Percentiles rank a stretch among this genome's conserved stretches.
These are phyloP conservation scores for Montipora efflorescens DNA, from an alignment of 64 coral and sea anemone genomes.

Conservation along the genomic window DNA sequence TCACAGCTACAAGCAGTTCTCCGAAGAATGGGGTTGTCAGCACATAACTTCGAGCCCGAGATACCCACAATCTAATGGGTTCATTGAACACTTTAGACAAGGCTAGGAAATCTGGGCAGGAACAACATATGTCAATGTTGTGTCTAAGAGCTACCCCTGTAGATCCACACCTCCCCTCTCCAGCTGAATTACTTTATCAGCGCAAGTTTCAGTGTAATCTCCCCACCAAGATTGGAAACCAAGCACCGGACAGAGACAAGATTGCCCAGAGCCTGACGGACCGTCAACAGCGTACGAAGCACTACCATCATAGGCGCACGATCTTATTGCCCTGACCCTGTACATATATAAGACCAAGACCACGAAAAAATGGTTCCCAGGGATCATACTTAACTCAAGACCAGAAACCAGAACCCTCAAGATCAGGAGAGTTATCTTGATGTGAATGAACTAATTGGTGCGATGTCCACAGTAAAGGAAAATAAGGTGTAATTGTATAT, in stretches of 20 bases:
- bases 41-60: slow-evolving; percentile 41
- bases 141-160: slow-evolving; percentile 32
- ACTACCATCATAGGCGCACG: background rate
- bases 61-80: slow-evolving; percentile 53
- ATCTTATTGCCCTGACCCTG: no score
- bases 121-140: background rate
- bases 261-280: background rate
- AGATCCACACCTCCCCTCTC: slow-evolving; percentile 14
- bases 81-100: slow-evolving; percentile 2
- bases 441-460: no score
- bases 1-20: slow-evolving; percentile 42
- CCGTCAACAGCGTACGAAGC: background rate
- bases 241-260: background rate
- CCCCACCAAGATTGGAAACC: background rate
- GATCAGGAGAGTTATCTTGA: no score
- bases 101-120: slow-evolving; percentile 13
- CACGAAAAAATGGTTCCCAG: no score
- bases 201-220: slow-evolving; percentile 9
- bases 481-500: no score
- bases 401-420: no score
- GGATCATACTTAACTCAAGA: no score
- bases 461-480: no score
- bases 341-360: no score
- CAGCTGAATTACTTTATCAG: slow-evolving; percentile 20
- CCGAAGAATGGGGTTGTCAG: slow-evolving; percentile 7